phyloP scores from a whole-genome alignment of 2,113 vertebrate genomes.

The Hemichromis elongatus region DNA sequence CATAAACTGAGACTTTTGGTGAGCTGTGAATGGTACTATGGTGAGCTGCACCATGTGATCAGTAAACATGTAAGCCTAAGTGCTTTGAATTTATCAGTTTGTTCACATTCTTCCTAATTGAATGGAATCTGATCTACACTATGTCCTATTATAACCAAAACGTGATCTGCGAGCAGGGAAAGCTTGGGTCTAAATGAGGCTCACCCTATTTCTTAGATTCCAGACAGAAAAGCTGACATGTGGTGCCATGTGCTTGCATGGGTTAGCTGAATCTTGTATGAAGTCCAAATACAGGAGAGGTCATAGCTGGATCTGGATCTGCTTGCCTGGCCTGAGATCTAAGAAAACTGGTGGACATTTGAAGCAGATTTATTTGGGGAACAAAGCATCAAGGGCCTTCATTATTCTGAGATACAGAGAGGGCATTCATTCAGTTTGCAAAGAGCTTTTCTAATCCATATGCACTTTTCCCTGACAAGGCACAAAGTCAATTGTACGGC shows the following conservation, averaged over 20 bases:
- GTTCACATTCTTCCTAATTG: background rate
- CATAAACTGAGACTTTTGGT: background rate
- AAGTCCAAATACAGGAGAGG: background rate
- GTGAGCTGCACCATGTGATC: background rate
- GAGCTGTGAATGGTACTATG: background rate
- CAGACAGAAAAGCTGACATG: background rate
- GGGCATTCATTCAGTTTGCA: constrained; percentile 34
- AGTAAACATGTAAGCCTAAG: background rate
- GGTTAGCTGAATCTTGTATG: background rate
- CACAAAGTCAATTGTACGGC: constrained; percentile 47
- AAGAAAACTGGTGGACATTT: constrained; percentile 3
- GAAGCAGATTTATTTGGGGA: constrained; percentile 37
- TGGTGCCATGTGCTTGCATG: background rate
- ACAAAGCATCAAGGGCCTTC: constrained; percentile 35
- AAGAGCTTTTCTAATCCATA: constrained; percentile 45
- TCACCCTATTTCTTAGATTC: background rate
- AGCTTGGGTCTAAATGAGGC: background rate
- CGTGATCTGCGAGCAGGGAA: background rate
- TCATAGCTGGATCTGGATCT: constrained; percentile 7
- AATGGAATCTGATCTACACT: background rate
- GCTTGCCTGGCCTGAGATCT: constrained; percentile 23
- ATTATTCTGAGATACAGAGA: constrained; percentile 40
- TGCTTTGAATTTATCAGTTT: background rate
- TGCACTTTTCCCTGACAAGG: constrained; percentile 34
- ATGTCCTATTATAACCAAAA: background rate